Evolutionary conservation across 92 coral and sea anemone genomes (phyloP).

Genomic region (Porites rus): DNA sequence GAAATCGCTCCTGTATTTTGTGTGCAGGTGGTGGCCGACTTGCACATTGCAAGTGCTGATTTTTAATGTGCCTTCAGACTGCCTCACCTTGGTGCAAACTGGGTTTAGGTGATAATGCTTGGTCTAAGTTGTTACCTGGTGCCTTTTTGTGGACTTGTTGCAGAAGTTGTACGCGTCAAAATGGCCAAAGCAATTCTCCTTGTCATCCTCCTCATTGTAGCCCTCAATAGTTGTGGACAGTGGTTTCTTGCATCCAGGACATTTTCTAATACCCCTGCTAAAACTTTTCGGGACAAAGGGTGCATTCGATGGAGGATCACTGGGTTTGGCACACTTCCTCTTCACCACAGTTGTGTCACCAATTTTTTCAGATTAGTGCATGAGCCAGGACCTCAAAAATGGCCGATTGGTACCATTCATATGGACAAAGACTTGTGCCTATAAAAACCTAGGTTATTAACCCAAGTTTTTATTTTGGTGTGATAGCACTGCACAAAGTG

Average conservation of each 20-base stretch:
- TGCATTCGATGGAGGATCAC: constrained; percentile 50
- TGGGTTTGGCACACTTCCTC: constrained; percentile 50
- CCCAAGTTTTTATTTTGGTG: constrained; percentile 26
- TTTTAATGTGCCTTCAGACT: constrained; percentile 37
- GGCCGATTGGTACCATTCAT: background rate
- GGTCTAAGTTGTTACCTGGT: constrained; percentile 44
- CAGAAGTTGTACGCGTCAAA: constrained; percentile 57
- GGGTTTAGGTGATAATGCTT: constrained; percentile 60
- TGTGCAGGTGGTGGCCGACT: constrained; percentile 43
- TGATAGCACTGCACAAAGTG: constrained; percentile 31
- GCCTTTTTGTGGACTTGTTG: constrained; percentile 43
- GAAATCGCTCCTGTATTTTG: constrained; percentile 47
- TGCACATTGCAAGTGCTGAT: constrained; percentile 45
- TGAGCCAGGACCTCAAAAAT: constrained; percentile 32
- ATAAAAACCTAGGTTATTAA: constrained; percentile 27
- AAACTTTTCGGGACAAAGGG: constrained; percentile 54
- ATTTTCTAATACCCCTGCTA: constrained; percentile 35
- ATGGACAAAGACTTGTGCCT: background rate
- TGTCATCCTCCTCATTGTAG: constrained; percentile 46
- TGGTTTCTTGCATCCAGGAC: constrained; percentile 50
- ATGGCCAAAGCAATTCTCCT: constrained; percentile 46
- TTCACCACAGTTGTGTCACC: constrained; percentile 45
- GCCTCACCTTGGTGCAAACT: constrained; percentile 54
- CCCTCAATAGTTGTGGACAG: constrained; percentile 48
- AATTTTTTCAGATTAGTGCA: constrained; percentile 34